These are phyloP conservation scores for Lagorchestes hirsutus DNA, from an alignment of 2,797 vertebrate species.

Conservation along the genomic window DNA sequence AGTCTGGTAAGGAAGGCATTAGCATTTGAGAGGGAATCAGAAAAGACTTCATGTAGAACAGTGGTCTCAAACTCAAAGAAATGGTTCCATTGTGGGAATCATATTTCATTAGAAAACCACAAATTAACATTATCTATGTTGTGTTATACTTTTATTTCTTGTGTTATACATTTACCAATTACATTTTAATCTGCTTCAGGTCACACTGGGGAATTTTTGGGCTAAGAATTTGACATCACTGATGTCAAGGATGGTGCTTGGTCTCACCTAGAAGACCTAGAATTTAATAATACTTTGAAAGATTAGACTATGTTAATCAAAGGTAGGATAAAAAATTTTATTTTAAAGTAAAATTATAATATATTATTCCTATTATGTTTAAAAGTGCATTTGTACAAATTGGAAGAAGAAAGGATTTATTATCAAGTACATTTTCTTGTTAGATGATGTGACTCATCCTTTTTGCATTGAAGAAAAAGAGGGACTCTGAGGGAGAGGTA, in stretches of 20 bases:
- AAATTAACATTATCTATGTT: neutral
- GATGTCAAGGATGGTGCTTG: neutral
- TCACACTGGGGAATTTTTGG: neutral
- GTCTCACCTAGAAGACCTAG: neutral
- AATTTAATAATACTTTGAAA: neutral
- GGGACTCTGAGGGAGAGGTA: neutral
- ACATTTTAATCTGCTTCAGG: neutral
- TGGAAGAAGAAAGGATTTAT: neutral
- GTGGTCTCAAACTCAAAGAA: neutral
- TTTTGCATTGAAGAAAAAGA: neutral
- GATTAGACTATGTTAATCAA: neutral
- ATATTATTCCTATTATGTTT: neutral
- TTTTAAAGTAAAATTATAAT: neutral
- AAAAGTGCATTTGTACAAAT: neutral
- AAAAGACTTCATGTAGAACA: neutral
- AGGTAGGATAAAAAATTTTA: neutral
- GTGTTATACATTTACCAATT: neutral
- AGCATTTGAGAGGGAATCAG: neutral
- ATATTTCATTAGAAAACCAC: neutral
- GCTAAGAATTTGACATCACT: neutral
- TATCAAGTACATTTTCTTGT: neutral
- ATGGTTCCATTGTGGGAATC: neutral
- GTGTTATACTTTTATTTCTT: neutral
- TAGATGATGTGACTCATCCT: neutral
- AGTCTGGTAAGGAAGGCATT: neutral